Conservation (phyloP, 2,888 invertebrate species). For the Eristalinus aeneus region DNA sequence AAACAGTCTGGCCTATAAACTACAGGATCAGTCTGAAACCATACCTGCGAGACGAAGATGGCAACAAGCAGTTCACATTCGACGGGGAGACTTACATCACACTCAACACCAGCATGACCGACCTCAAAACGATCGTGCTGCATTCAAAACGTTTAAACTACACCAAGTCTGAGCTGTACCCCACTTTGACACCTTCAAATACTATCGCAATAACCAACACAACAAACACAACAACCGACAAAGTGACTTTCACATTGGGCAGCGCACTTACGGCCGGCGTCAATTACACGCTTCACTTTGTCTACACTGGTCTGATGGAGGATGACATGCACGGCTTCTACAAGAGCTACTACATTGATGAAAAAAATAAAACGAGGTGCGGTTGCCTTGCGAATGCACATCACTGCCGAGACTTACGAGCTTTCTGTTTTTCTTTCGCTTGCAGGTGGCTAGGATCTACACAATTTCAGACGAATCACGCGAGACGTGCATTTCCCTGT, state of each 20-base stretch:
- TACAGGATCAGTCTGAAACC: constrained; percentile 83
- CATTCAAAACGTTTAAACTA: constrained; percentile 82
- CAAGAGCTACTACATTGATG: constrained; percentile 78
- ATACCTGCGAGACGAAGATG: constrained; percentile 79
- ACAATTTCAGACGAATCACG: constrained; percentile 86
- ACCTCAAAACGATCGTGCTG: constrained; percentile 80
- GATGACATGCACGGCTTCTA: constrained; percentile 82
- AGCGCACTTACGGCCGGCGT: constrained; percentile 74
- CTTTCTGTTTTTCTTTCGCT: not conserved
- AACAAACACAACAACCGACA: constrained; percentile 75
- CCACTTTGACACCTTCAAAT: constrained; percentile 20
- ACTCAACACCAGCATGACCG: constrained; percentile 78
- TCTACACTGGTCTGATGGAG: constrained; percentile 82
- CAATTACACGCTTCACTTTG: constrained; percentile 81
- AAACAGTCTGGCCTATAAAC: constrained; percentile 81
- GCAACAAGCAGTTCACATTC: constrained; percentile 76
- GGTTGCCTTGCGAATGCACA: not conserved
- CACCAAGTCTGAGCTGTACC: constrained; percentile 72
- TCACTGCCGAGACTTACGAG: not conserved
- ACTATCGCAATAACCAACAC: constrained; percentile 72
- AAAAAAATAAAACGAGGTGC: constrained; percentile 77
- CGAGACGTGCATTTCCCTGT: constrained; percentile 88
- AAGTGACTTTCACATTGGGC: constrained; percentile 80
- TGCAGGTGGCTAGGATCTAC: constrained; percentile 85
- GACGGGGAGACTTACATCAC: constrained; percentile 80